Conservation (phyloP, 2,113 vertebrate genomes). For the Myiozetetes cayanensis region DNA sequence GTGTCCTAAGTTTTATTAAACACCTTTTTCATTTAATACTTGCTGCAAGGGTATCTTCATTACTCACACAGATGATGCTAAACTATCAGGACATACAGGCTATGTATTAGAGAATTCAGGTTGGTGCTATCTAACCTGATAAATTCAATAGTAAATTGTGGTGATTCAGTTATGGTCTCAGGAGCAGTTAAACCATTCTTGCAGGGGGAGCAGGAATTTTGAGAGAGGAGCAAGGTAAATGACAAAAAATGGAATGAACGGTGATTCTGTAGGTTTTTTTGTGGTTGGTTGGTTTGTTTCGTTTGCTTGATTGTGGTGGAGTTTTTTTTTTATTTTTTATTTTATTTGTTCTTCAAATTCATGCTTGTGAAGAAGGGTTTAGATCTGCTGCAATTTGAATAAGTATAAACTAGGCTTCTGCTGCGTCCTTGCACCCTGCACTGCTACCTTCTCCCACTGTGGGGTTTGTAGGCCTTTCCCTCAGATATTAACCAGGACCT, state of each 20-base stretch:
- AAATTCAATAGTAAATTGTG: background rate
- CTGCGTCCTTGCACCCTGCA: background rate
- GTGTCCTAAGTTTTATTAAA: background rate
- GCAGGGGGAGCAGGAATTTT: background rate
- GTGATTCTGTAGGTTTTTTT: background rate
- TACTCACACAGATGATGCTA: background rate
- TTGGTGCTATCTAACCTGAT: background rate
- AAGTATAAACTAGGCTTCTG: background rate
- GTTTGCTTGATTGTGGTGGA: background rate
- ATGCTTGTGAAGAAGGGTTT: background rate
- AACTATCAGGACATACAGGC: background rate
- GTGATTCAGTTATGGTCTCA: background rate
- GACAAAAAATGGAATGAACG: background rate
- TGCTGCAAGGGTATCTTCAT: background rate
- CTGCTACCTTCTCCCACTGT: background rate
- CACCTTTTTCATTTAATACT: background rate
- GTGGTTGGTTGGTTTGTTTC: background rate
- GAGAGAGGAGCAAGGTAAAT: background rate
- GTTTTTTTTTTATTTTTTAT: too few species aligned
- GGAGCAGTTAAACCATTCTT: background rate
- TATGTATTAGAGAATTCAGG: background rate
- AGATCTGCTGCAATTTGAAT: background rate
- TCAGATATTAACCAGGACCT: background rate
- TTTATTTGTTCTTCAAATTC: background rate
- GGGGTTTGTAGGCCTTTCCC: background rate